Percentiles rank a stretch among this genome's conserved stretches.
phyloP scores from a whole-genome alignment of 2,888 invertebrate genomes.

The Diogma glabrata region DNA sequence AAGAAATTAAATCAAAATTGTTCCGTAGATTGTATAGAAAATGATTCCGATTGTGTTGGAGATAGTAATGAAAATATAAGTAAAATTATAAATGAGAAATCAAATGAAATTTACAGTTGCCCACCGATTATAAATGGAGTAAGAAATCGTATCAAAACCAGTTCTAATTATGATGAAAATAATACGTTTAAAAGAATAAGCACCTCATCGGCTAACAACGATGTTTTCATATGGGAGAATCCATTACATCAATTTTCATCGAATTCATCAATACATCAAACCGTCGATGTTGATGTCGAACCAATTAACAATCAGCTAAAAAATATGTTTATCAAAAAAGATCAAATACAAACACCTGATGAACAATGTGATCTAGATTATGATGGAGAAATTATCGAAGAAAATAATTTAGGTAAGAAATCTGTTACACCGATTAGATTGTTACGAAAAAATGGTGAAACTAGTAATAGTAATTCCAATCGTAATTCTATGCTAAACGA shows the following conservation, averaged over 20 bases:
- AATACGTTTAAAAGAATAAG: slow-evolving; percentile 28
- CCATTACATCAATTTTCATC: slow-evolving; percentile 49
- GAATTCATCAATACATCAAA: slow-evolving; percentile 8
- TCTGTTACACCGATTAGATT: slow-evolving; percentile 58
- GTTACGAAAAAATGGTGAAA: slow-evolving; percentile 38
- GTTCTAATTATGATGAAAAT: slow-evolving; percentile 16
- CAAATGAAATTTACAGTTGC: slow-evolving; percentile 20
- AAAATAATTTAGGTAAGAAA: slow-evolving; percentile 50
- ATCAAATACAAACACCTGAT: slow-evolving; percentile 48
- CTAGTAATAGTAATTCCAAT: slow-evolving; percentile 25
- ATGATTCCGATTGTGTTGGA: slow-evolving; percentile 1
- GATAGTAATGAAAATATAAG: slow-evolving; percentile 1
- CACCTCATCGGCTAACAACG: slow-evolving; percentile 40
- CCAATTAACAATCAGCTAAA: too few species aligned
- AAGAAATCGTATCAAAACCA: slow-evolving; percentile 19
- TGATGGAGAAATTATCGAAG: slow-evolving; percentile 51
- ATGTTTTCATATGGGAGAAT: slow-evolving; percentile 71
- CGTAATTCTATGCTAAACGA: slow-evolving; percentile 36
- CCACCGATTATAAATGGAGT: slow-evolving; percentile 34
- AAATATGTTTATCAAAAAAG: too few species aligned
- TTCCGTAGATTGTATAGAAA: slow-evolving; percentile 8
- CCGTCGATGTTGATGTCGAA: slow-evolving; percentile 1
- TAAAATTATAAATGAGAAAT: slow-evolving; percentile 12
- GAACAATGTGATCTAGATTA: slow-evolving; percentile 60
- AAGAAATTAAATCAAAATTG: slow-evolving; percentile 30